Evolutionary conservation across 2,888 invertebrate genomes (phyloP), one percentile per base, ranked within the genome.

Genomic region (Caenorhabditis panamensis): DNA sequence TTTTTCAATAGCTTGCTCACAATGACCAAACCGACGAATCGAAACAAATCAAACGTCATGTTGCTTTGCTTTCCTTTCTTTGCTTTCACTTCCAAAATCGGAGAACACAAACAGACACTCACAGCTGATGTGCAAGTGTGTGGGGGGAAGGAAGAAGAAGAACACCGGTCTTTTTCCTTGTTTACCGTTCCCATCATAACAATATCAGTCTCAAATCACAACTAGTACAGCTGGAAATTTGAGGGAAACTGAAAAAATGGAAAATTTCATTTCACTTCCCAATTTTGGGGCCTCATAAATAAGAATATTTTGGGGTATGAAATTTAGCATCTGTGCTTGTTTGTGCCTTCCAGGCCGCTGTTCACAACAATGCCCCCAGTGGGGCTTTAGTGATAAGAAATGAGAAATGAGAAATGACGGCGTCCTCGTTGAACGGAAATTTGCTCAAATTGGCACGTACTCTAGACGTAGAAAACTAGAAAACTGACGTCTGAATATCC

Each of bases 341-440:
- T 62, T 62, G 62, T 71, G 71, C 53, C 71, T 62, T 54, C 61
- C 28, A 56, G 51, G 62, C n/a, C 62, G 71, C 62, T 71, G 62
- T 71, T 71, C 62, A 71, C 54, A 71, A 71, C 71, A 71, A 71
- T 53, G 41, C 28, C 31, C 5, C 5, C 31, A n/a, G n/a, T n/a
- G n/a, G n/a, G n/a, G n/a, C n/a, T n/a, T n/a, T n/a, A n/a, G n/a
- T n/a, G n/a, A n/a, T n/a, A n/a, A n/a, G n/a, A n/a, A n/a, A n/a
- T n/a, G n/a, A n/a, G n/a, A n/a, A n/a, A n/a, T n/a, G n/a, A n/a
- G n/a, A n/a, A n/a, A n/a, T n/a, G n/a, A n/a, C n/a, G n/a, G n/a
- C n/a, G n/a, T n/a, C n/a, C n/a, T n/a, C n/a, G n/a, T n/a, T n/a
- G n/a, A n/a, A n/a, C n/a, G n/a, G n/a, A n/a, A n/a, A n/a, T n/a